A percentile compares a stretch with the other conserved stretches of the same genome.
These are phyloP conservation scores for Drosophila bipectinata DNA, from an alignment of 1,140 invertebrate genomes.

Conservation along the genomic window DNA sequence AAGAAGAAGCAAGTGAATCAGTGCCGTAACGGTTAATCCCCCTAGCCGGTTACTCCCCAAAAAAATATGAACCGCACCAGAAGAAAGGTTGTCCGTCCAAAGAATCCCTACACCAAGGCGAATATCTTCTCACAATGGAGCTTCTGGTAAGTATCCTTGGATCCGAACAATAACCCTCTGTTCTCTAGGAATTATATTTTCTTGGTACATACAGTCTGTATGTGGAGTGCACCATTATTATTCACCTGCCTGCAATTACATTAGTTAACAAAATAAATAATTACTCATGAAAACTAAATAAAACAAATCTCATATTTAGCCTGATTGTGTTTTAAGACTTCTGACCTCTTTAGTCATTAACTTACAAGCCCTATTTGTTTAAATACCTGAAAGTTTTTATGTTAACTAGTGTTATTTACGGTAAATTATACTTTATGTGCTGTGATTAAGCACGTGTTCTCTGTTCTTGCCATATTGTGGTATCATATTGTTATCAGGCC, in stretches of 20 bases:
- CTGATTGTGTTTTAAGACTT: no score
- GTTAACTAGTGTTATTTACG: constrained; percentile 30
- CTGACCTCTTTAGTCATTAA: no score
- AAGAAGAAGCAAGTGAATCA: constrained; percentile 6
- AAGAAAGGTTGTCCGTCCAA: constrained; percentile 72
- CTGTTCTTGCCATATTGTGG: constrained; percentile 49
- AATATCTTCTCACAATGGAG: constrained; percentile 76
- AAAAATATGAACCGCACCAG: constrained; percentile 77
- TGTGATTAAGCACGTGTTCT: constrained; percentile 56
- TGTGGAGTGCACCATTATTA: background rate
- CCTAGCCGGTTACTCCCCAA: constrained; percentile 5
- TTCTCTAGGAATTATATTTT: background rate
- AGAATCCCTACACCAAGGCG: constrained; percentile 75
- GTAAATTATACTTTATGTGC: constrained; percentile 42
- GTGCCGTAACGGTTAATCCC: constrained; percentile 52
- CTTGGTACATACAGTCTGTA: background rate
- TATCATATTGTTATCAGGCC: constrained; percentile 16
- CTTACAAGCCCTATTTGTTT: background rate
- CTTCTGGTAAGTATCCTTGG: constrained; percentile 68
- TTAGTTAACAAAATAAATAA: background rate
- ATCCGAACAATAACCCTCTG: background rate
- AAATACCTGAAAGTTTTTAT: no score
- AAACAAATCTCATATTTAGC: no score
- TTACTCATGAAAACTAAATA: no score
- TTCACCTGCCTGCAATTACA: background rate